Evolutionary conservation across 2,113 vertebrate species (phyloP).

Genomic region (Lophotis ruficrista): DNA sequence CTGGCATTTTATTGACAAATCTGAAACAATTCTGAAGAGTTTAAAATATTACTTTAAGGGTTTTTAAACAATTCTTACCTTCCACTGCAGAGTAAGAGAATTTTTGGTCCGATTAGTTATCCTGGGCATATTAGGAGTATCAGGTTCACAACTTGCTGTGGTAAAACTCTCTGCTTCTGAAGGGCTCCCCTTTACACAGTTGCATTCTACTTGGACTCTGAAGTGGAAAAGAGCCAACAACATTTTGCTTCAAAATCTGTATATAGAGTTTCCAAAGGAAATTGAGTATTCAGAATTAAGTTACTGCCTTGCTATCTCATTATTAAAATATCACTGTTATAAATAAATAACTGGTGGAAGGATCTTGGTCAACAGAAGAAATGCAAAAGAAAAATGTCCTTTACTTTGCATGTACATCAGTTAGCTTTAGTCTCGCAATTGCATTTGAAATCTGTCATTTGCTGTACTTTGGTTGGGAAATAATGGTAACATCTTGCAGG

Average conservation of each 20-base stretch:
- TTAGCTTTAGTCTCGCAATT: background rate
- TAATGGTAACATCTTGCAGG: background rate
- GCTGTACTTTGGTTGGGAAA: background rate
- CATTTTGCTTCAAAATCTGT: background rate
- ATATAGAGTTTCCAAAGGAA: background rate
- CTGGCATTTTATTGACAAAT: background rate
- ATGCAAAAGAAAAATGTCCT: background rate
- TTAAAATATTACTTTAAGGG: background rate
- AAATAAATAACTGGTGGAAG: background rate
- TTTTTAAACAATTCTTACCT: conserved; percentile 75
- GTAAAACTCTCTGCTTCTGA: conserved; percentile 92
- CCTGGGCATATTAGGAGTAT: conserved; percentile 86
- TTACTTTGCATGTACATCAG: background rate
- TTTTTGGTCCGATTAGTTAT: conserved; percentile 94
- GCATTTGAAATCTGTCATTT: background rate
- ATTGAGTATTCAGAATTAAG: background rate
- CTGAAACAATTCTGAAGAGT: background rate
- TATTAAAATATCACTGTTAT: background rate
- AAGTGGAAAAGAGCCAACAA: background rate
- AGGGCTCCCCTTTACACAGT: conserved; percentile 85
- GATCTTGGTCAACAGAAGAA: background rate
- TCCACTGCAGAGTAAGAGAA: conserved; percentile 91
- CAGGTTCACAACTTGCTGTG: conserved; percentile 91
- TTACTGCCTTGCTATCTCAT: background rate
- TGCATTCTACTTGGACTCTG: conserved; percentile 89